Conservation (phyloP, 2,888 invertebrate genomes). For the Oscheius myriophilus region DNA sequence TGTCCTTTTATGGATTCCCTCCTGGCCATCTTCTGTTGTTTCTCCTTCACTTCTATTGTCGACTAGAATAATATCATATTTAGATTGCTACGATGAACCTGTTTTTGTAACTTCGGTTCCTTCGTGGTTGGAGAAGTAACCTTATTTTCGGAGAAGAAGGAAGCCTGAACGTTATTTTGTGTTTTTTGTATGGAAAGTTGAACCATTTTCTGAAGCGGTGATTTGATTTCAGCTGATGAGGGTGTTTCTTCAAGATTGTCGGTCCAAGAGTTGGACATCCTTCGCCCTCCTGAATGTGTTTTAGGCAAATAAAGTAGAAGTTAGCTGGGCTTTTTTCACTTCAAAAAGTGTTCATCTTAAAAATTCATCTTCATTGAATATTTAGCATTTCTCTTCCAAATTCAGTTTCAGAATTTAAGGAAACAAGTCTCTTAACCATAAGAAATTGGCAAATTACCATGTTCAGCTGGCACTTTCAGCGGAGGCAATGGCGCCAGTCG, state of each 20-base stretch:
- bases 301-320: background rate
- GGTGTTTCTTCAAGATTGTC: constrained; percentile 24
- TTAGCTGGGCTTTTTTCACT: background rate
- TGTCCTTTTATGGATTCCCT: constrained; percentile 56
- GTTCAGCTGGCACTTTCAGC: background rate
- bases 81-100: constrained; percentile 3
- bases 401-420: no score
- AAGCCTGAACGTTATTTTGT: no score
- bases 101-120: constrained; percentile 24
- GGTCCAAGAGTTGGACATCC: constrained; percentile 22
- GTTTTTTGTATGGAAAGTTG: constrained; percentile 4
- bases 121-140: background rate
- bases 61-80: background rate
- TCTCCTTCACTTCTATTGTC: constrained; percentile 13
- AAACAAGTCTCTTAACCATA: background rate
- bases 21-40: constrained; percentile 22
- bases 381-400: background rate
- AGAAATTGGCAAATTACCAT: background rate
- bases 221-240: background rate
- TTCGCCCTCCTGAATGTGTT: background rate
- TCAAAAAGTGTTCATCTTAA: no score
- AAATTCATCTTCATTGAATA: no score
- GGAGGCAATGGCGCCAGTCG: constrained; percentile 19
- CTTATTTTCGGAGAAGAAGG: background rate
- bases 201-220: constrained; percentile 17